These are phyloP conservation scores for Hippocampus barbouri DNA, from an alignment of 2,113 vertebrate species.

Conservation along the genomic window DNA sequence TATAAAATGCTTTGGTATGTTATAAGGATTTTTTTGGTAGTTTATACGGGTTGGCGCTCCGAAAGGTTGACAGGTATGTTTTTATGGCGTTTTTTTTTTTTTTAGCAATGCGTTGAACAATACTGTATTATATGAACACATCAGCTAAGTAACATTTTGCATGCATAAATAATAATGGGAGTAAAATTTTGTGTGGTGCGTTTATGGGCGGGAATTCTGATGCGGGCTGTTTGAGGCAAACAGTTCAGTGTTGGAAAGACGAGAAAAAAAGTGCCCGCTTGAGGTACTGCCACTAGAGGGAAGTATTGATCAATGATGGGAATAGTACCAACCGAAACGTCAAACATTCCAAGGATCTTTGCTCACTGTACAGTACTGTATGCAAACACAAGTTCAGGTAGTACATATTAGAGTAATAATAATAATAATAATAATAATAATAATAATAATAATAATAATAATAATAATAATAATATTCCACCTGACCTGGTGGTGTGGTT, in stretches of 20 bases:
- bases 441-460: neutral
- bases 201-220: too few relatives aligned
- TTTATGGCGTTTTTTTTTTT: too few relatives aligned
- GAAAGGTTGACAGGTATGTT: too few relatives aligned
- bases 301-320: slow-evolving; percentile 42
- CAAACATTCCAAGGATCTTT: neutral
- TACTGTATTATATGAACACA: too few relatives aligned
- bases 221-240: too few relatives aligned
- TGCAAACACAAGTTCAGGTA: neutral
- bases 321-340: neutral
- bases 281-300: slow-evolving; percentile 47
- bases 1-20: too few relatives aligned
- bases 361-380: neutral
- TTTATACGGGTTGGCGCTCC: too few relatives aligned
- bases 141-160: neutral
- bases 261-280: rapidly evolving
- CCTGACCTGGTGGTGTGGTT: neutral
- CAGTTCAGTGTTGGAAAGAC: neutral
- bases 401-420: neutral
- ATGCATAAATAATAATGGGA: neutral
- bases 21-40: too few relatives aligned
- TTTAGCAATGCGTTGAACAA: too few relatives aligned
- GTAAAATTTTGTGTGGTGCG: neutral
- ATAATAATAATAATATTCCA: neutral
- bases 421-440: neutral